phyloP scores from a whole-genome alignment of 2,888 invertebrate species.

The Andrena praecox region DNA sequence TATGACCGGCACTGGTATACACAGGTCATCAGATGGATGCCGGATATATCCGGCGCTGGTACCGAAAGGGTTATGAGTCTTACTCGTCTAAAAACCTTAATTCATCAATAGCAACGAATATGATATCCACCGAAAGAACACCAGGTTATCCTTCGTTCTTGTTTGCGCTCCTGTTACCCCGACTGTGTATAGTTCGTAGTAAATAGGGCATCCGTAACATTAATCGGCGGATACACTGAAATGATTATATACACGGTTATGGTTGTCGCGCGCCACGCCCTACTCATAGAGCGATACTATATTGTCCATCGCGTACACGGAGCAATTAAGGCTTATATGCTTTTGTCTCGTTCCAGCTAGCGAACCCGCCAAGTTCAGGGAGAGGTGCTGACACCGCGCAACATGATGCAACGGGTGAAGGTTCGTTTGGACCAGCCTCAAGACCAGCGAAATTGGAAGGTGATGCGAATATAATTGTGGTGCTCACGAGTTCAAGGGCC shows the following conservation, averaged over 20 bases:
- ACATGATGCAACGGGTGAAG: slow-evolving; percentile 23
- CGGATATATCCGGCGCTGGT: no score
- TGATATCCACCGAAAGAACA: no score
- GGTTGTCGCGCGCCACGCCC: slow-evolving; percentile 38
- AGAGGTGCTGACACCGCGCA: slow-evolving; percentile 36
- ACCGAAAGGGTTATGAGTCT: no score
- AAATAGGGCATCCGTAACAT: slow-evolving; percentile 53
- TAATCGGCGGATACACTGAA: slow-evolving; percentile 42
- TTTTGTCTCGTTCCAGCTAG: slow-evolving; percentile 65
- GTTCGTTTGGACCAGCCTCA: slow-evolving; percentile 30
- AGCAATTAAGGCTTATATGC: slow-evolving; percentile 68
- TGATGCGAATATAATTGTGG: slow-evolving; percentile 35
- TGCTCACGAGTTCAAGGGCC: neutral
- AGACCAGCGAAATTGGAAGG: slow-evolving; percentile 22
- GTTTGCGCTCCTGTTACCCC: slow-evolving; percentile 23
- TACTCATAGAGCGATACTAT: slow-evolving; percentile 63
- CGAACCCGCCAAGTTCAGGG: slow-evolving; percentile 53
- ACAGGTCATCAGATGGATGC: no score
- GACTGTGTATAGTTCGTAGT: slow-evolving; percentile 13
- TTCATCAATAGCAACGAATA: no score
- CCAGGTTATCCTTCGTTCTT: neutral
- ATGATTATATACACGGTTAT: slow-evolving; percentile 52
- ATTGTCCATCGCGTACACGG: slow-evolving; percentile 58
- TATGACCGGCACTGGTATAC: no score
- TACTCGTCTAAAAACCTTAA: no score